Percentiles rank a stretch among this genome's conserved stretches.
These are phyloP conservation scores for Pteromalus puparum DNA, from an alignment of 1,140 invertebrate species.

Conservation along the genomic window DNA sequence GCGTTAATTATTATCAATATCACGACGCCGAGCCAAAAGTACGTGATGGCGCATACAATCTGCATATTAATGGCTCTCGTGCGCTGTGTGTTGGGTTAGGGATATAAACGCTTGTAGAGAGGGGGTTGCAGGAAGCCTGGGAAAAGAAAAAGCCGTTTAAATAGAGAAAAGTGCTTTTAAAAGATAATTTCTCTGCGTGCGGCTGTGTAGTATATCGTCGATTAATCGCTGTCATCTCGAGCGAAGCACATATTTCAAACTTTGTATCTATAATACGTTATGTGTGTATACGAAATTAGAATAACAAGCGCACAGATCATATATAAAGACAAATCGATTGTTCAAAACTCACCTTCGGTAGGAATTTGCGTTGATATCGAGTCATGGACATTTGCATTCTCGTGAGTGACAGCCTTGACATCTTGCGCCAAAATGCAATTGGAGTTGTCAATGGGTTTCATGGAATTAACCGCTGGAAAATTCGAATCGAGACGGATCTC, in stretches of 20 bases:
- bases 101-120: conserved; percentile 36
- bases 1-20: conserved; percentile 52
- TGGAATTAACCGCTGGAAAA: conserved; percentile 88
- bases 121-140: conserved; percentile 18
- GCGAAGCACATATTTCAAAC: not conserved
- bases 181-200: conserved; percentile 18
- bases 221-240: conserved; percentile 19
- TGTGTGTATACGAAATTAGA: not conserved
- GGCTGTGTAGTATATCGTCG: not conserved
- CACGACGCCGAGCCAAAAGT: conserved; percentile 38
- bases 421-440: conserved; percentile 93
- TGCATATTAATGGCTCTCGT: conserved; percentile 51
- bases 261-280: too few species aligned
- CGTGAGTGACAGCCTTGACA: conserved; percentile 90
- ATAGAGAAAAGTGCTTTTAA: conserved; percentile 51
- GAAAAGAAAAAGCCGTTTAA: conserved; percentile 49
- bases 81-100: conserved; percentile 22
- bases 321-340: conserved; percentile 21
- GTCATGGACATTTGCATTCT: conserved; percentile 83
- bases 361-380: conserved; percentile 84
- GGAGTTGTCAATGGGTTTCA: conserved; percentile 88
- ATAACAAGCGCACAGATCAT: not conserved
- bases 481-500: conserved; percentile 53
- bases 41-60: conserved; percentile 53
- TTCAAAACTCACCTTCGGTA: conserved; percentile 80